Evolutionary conservation across 2,797 vertebrate genomes (phyloP).

Genomic region (Micropoecilia bifurca): DNA sequence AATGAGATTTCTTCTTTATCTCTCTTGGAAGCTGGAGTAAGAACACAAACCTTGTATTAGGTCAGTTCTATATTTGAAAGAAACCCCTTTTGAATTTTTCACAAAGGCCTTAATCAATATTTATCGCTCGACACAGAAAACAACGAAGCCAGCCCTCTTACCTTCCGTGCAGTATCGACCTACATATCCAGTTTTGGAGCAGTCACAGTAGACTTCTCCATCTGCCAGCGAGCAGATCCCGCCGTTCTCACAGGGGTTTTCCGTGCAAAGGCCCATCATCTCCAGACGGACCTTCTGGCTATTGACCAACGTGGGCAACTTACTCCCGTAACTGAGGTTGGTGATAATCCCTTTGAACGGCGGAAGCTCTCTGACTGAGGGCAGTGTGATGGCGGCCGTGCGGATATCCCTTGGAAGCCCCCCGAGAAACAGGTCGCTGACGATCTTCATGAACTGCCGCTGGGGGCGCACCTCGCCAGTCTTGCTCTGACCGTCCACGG

Average conservation of each 20-base stretch:
- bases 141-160: conserved; percentile 79
- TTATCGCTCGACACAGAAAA: conserved; percentile 52
- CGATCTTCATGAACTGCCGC: conserved; percentile 93
- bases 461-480: conserved; percentile 88
- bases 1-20: not conserved
- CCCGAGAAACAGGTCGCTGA: conserved; percentile 95
- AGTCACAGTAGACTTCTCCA: conserved; percentile 93
- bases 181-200: conserved; percentile 92
- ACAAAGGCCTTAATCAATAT: conserved; percentile 57
- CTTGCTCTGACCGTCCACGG: conserved; percentile 89
- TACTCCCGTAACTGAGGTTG: conserved; percentile 92
- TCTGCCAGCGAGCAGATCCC: conserved; percentile 93
- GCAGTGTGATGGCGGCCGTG: conserved; percentile 87
- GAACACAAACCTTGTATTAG: conserved; percentile 18
- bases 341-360: conserved; percentile 93
- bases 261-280: conserved; percentile 91
- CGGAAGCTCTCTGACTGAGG: conserved; percentile 85
- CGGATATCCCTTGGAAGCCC: conserved; percentile 93
- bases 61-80: conserved; percentile 25
- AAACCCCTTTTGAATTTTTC: conserved; percentile 45
- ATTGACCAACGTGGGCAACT: conserved; percentile 88
- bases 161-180: conserved; percentile 97
- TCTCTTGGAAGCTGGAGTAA: conserved; percentile 17
- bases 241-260: conserved; percentile 95
- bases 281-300: conserved; percentile 90